Evolutionary conservation across 1,140 invertebrate genomes (phyloP), one percentile per base, ranked within the genome.

Genomic region (Lethrus apterus): DNA sequence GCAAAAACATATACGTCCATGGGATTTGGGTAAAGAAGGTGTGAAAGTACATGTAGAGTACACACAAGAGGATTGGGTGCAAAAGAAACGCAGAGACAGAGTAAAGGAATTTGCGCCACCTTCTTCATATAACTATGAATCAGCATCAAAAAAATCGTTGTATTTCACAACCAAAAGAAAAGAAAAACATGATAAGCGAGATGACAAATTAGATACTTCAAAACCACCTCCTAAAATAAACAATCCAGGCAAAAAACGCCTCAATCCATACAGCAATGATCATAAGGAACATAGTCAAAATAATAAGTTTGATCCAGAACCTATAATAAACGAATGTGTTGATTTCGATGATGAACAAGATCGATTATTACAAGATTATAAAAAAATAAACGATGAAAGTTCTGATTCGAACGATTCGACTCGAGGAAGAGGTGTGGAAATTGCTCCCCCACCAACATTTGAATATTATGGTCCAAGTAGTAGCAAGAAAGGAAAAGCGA

Each of bases 1-100:
- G 15, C 71, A 76, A 40, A 66, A 69, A 5, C 73, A 78, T 44
- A 63, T 84, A 4, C 62, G 82, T 9, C 80, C 81, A 20, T 84
- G 82, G 82, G 82, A 84, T 56, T 59, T 76, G 10, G 77, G 80
- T 2, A 84, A 84, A 57, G 66, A 72, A 44, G 67, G 70, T 2
- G 61, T 72, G 4, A 75, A 73, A 36, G 73, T 73, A 54, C 71
- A 74, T 50, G 68, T 71, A 52, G 68, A 75, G 47, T 81, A 87
- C 76, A 78, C 77, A 0, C 86, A 89, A 70, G 80, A 86, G 63
- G 80, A 89, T 68, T 89, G 86, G 81, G 76, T 86, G 8, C 72
- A 84, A 44, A 80, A 84, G 56, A 78, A 85, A 61, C 73, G 85
- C 41, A 65, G 70, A 48, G 76, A 84, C 57, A 73, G 86, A 46